Evolutionary conservation across 2,888 invertebrate genomes (phyloP), one percentile per base, ranked within the genome.

Genomic region (Mycalesis mineus): DNA sequence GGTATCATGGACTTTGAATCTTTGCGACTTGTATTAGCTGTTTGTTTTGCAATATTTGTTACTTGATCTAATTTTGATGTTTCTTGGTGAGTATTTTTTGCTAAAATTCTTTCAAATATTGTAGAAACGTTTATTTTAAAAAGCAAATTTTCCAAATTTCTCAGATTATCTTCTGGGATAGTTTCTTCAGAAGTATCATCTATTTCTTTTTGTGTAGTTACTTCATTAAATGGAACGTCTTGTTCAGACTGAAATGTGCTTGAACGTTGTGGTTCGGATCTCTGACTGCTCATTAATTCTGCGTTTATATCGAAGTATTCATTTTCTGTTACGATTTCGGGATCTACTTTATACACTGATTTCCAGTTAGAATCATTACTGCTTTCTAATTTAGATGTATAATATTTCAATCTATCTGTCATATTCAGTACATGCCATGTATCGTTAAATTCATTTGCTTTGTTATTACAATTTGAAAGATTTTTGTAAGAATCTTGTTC

Each of bases 1-100:
- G 81, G 78, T 47, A 76, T 51, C 72, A 78, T 77, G 2, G 81
- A 77, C 6, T 67, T 71, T 31, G 52, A 8, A 7, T 22, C 7
- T 14, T 53, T 4, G 15, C 53, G 40, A 44, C 45, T 28, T 37
- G 50, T 52, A n/a, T 47, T n/a, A n/a, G n/a, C 57, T 60, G 65
- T 41, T 11, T 58, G 48, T 2, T 73, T 68, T 15, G 67, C 62
- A 28, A 55, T 50, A 52, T 69, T 64, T 4, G 63, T 36, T 7
- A 57, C 15, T 40, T 65, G 36, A 60, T 60, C 60, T 7, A 55
- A 28, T 11, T 55, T 51, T 2, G 63, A 56, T 4, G n/a, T 52
- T 9, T 57, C 50, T 9, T 52, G 62, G 57, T 13, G n/a, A 55
- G 17, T 54, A 11, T 57, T 42, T 8, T 55, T 63, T 58, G 11